Percentiles rank a stretch among this genome's conserved stretches.
phyloP scores from a whole-genome alignment of 2,113 vertebrate genomes.

The Paracanthobrama guichenoti region DNA sequence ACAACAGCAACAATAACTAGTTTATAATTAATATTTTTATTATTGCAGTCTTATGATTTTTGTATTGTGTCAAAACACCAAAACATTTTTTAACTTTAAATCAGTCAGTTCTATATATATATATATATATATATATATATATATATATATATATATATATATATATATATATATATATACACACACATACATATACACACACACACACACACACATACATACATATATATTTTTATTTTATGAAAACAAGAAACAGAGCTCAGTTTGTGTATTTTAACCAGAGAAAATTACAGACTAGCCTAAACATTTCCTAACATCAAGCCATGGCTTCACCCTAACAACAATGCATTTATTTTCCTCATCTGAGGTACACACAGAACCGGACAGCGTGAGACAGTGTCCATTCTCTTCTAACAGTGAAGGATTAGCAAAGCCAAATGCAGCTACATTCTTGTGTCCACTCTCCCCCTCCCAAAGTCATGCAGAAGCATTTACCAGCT shows the following conservation, averaged over 20 bases:
- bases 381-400: neutral
- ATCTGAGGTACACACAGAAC: neutral
- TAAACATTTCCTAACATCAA: neutral
- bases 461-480: constrained; percentile 42
- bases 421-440: constrained; percentile 64
- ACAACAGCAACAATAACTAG: too few relatives aligned
- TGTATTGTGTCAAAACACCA: neutral
- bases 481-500: constrained; percentile 35
- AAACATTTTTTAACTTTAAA: neutral
- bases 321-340: neutral
- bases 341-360: neutral
- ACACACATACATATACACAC: too few relatives aligned
- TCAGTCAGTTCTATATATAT: too few relatives aligned
- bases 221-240: too few relatives aligned
- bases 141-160: too few relatives aligned
- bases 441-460: constrained; percentile 66
- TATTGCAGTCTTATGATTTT: neutral
- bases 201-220: too few relatives aligned
- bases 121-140: too few relatives aligned
- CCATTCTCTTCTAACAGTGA: constrained; percentile 50
- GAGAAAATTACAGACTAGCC: neutral
- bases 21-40: neutral
- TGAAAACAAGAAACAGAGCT: neutral
- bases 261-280: neutral
- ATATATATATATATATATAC: too few relatives aligned